phyloP scores from a whole-genome alignment of 2,888 invertebrate genomes.

The Heliothis peltigera region DNA sequence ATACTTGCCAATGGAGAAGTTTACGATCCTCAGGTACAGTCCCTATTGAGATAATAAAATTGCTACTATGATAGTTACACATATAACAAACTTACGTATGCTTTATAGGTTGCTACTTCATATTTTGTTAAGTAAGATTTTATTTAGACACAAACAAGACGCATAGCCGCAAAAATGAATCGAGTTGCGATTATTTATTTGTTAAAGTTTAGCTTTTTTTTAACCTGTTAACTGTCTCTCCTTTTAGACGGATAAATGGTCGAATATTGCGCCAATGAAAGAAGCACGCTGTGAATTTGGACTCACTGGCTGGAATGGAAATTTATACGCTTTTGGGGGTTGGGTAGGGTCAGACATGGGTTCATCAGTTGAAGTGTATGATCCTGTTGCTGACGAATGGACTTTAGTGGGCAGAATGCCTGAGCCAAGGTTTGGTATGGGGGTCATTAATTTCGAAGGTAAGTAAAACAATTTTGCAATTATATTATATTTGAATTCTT shows the following conservation, averaged over 20 bases:
- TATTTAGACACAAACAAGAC: too few species aligned
- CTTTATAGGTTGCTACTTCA: too few species aligned
- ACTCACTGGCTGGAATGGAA: constrained; percentile 94
- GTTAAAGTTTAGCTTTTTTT: not conserved
- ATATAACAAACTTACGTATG: too few species aligned
- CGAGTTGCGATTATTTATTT: too few species aligned
- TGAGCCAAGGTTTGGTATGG: constrained; percentile 97
- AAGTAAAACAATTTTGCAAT: constrained; percentile 34
- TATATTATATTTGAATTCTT: not conserved
- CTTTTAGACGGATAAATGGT: constrained; percentile 89
- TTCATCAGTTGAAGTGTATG: constrained; percentile 96
- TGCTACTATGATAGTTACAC: too few species aligned
- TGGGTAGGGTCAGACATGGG: constrained; percentile 98
- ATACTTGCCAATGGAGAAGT: constrained; percentile 97
- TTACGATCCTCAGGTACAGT: constrained; percentile 92
- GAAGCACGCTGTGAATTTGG: constrained; percentile 97
- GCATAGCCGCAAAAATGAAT: too few species aligned
- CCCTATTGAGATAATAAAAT: not conserved
- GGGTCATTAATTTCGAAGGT: constrained; percentile 95
- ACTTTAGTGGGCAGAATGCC: constrained; percentile 93
- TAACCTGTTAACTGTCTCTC: not conserved
- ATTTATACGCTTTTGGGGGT: constrained; percentile 96
- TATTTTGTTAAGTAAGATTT: too few species aligned
- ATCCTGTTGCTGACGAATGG: constrained; percentile 95
- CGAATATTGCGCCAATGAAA: constrained; percentile 92